These are phyloP conservation scores for Gorsachius magnificus DNA, from an alignment of 2,797 vertebrate species.

Conservation along the genomic window DNA sequence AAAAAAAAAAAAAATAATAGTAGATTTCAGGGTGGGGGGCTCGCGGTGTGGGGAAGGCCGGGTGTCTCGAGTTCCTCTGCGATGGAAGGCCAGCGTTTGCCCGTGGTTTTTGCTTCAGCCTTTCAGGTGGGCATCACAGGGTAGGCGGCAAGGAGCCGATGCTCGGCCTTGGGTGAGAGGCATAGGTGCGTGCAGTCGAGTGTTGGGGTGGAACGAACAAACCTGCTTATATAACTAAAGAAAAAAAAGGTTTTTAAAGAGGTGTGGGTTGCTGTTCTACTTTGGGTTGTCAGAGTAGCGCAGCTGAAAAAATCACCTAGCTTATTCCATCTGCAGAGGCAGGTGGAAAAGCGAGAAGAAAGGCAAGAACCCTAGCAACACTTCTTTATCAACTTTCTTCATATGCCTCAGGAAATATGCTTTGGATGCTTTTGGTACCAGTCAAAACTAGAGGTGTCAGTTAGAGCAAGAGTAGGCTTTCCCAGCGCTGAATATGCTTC, in stretches of 20 bases:
- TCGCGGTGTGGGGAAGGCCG: neutral
- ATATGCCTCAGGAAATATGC: rapidly evolving
- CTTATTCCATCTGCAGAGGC: neutral
- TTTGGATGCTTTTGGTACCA: neutral
- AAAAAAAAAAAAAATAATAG: no score
- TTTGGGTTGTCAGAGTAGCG: neutral
- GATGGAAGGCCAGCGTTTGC: neutral
- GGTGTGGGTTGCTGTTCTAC: rapidly evolving
- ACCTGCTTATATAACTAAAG: neutral
- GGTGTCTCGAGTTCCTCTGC: neutral
- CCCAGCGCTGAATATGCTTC: neutral
- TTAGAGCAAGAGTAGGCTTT: neutral
- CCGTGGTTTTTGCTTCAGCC: neutral
- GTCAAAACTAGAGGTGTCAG: neutral
- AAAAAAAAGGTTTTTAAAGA: neutral
- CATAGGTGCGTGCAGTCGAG: neutral
- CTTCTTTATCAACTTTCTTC: neutral
- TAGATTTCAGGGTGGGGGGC: neutral
- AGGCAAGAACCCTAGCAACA: rapidly evolving
- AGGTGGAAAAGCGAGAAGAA: neutral
- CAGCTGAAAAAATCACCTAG: neutral
- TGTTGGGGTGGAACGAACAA: neutral
- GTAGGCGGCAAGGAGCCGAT: neutral
- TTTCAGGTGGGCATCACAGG: neutral
- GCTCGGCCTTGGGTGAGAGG: neutral